These are phyloP conservation scores for Lepisosteus oculatus DNA, from an alignment of 2,113 vertebrate genomes.

Conservation along the genomic window DNA sequence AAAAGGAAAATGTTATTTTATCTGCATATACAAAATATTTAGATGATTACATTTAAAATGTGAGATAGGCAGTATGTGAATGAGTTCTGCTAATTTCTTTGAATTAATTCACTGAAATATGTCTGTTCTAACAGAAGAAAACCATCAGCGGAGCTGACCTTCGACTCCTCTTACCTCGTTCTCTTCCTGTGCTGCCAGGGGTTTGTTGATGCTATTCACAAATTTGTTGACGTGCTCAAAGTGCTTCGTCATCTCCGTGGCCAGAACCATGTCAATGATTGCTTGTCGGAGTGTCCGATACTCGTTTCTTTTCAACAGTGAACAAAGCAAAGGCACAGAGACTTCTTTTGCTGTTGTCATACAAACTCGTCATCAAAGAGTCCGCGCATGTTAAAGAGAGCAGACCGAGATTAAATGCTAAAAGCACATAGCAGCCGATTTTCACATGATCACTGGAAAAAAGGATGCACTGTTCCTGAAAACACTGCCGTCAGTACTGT, in stretches of 20 bases:
- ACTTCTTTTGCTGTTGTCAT: slow-evolving; percentile 58
- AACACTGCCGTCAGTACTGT: background rate
- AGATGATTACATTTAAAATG: too few species aligned
- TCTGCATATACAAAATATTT: too few species aligned
- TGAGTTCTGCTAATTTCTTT: too few species aligned
- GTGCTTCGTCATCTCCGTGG: slow-evolving; percentile 98
- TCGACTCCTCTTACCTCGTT: slow-evolving; percentile 73
- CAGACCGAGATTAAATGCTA: slow-evolving; percentile 42
- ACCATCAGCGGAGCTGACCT: background rate
- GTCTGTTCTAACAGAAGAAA: too few species aligned
- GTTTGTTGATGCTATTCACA: slow-evolving; percentile 97
- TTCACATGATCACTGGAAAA: background rate
- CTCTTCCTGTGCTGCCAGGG: slow-evolving; percentile 83
- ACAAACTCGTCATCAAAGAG: slow-evolving; percentile 39
- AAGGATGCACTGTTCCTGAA: background rate
- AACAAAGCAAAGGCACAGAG: background rate
- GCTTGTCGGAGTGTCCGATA: slow-evolving; percentile 90
- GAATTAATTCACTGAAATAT: too few species aligned
- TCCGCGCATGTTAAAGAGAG: slow-evolving; percentile 51
- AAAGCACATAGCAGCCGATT: slow-evolving; percentile 50
- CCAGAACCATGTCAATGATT: slow-evolving; percentile 96
- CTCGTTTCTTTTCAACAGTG: slow-evolving; percentile 74
- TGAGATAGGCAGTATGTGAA: too few species aligned
- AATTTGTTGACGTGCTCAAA: slow-evolving; percentile 98
- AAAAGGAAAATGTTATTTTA: too few species aligned